A percentile compares a stretch with the other conserved stretches of the same genome.
phyloP scores from a whole-genome alignment of 2,797 vertebrate species.

The Pterois miles region DNA sequence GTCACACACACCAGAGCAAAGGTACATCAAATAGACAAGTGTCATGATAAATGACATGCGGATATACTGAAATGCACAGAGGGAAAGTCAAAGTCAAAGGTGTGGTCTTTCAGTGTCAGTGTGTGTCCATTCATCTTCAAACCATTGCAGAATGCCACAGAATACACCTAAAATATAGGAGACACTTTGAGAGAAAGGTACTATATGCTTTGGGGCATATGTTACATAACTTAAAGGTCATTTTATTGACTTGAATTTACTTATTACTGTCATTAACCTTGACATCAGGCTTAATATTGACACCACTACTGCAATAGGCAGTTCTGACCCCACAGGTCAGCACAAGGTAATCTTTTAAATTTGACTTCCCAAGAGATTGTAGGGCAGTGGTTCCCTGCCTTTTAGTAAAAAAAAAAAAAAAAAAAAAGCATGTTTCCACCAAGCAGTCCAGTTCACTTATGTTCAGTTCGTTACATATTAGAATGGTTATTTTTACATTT shows the following conservation, averaged over 20 bases:
- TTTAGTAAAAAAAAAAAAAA: too few relatives aligned
- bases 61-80: constrained; percentile 17
- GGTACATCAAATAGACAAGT: not conserved
- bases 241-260: constrained; percentile 2
- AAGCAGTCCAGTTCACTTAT: too few relatives aligned
- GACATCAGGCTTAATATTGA: too few relatives aligned
- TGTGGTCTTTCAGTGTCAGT: not conserved
- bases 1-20: constrained; percentile 16
- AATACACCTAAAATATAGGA: not conserved
- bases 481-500: too few relatives aligned
- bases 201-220: not conserved
- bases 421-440: too few relatives aligned
- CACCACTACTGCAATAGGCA: too few relatives aligned
- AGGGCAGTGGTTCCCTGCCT: not conserved
- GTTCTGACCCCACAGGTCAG: not conserved
- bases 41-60: constrained; percentile 15
- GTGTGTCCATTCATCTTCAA: constrained; percentile 9
- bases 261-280: too few relatives aligned
- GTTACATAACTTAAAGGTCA: constrained; percentile 26
- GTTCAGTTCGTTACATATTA: too few relatives aligned
- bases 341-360: not conserved
- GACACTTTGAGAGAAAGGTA: not conserved
- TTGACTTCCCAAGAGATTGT: not conserved
- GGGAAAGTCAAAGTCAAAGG: not conserved
- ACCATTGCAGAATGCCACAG: not conserved